Base-by-base conservation (phyloP, 2,888 invertebrate species). In the Harpalus rufipes region DNA sequence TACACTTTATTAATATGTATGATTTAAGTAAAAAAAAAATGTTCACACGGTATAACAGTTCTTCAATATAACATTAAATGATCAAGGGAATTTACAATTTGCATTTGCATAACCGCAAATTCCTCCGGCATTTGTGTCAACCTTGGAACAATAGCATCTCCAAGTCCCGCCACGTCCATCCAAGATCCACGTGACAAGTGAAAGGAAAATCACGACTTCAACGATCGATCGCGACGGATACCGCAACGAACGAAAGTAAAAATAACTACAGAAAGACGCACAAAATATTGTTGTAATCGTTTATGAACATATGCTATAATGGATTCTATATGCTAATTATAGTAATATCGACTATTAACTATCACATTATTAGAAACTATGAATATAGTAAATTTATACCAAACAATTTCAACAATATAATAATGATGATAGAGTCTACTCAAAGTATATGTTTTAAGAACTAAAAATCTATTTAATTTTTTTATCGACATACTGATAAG, bases 111-210 rank as follows among this genome's bases (percentile, higher is more conserved):
- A 68, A 68, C 39, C 68, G 21, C 68, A 68, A 18, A 74, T 61
- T 39, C 76, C 59, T 82, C 21, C 39, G 59, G 74, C 51, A 63
- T 84, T 74, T 41, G 39, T 8, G 21, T 7, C 76, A 84, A 84
- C 84, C 84, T 84, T 84, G 84, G 84, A 82, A 76, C 76, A 84
- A 83, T 6, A 61, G 41, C 82, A 84, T 84, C 76, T 78, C 21
- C 12, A 10, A 32, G 32, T 18, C n/a, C 14, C 65, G 41, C 51
- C 32, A 14, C 82, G 32, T 14, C 58, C 82, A 82, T 76, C 76
- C n/a, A 51, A 10, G 7, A 21, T 7, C 58, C 16, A 79, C 84
- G 84, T 84, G 84, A 84, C 39, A 41, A 84, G 84, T 84, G 84
- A 84, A 84, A 84, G 84, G 84, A 39, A 84, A 83, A 59, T 84